phyloP scores from a whole-genome alignment of 2,888 invertebrate genomes.

The Diloba caeruleocephala region DNA sequence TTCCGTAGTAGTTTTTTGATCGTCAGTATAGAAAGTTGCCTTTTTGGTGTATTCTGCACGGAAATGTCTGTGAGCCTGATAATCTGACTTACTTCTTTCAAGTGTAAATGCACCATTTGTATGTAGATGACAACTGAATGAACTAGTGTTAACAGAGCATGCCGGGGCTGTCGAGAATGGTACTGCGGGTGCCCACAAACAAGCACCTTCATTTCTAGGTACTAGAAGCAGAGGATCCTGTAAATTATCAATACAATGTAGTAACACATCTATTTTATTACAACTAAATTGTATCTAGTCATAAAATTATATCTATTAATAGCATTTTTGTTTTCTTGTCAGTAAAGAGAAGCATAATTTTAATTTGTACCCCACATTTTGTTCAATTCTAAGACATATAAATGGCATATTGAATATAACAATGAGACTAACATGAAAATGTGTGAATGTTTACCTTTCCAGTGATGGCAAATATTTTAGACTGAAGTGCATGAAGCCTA shows the following conservation, averaged over 20 bases:
- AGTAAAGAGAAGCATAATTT: too few relatives aligned
- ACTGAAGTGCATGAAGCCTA: conserved; percentile 90
- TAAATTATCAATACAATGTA: conserved; percentile 9
- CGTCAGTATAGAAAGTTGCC: conserved; percentile 78
- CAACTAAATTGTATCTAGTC: background rate
- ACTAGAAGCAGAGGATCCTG: conserved; percentile 89
- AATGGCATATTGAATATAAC: too few relatives aligned
- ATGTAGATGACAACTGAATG: conserved; percentile 84
- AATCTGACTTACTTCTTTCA: conserved; percentile 84
- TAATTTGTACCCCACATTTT: too few relatives aligned
- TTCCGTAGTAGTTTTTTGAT: conserved; percentile 51
- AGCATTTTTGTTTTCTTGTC: too few relatives aligned
- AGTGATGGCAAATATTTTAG: conserved; percentile 91
- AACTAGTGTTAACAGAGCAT: conserved; percentile 77
- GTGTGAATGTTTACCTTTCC: conserved; percentile 86
- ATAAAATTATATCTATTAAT: too few relatives aligned
- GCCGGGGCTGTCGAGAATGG: conserved; percentile 82
- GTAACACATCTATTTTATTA: background rate
- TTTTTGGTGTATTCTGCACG: conserved; percentile 68
- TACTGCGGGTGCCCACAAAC: conserved; percentile 82
- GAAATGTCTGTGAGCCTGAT: conserved; percentile 75
- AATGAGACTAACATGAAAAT: too few relatives aligned
- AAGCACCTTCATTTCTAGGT: conserved; percentile 90
- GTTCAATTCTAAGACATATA: too few relatives aligned
- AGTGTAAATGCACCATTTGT: conserved; percentile 80